Evolutionary conservation across 2,797 vertebrate genomes (phyloP).

Genomic region (Mycteria americana): DNA sequence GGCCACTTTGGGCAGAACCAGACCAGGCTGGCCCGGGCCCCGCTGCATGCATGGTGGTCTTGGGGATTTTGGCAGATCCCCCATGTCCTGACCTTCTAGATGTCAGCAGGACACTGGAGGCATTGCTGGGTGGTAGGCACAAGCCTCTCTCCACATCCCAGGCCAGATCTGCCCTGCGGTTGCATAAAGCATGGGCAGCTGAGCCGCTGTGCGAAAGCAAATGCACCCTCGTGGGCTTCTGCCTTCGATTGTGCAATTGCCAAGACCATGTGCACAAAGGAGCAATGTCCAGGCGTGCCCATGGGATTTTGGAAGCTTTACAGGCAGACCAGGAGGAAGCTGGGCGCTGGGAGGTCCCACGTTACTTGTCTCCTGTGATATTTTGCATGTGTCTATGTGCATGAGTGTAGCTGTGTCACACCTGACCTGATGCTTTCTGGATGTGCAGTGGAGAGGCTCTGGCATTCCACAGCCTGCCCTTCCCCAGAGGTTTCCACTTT

Average conservation of each 20-base stretch:
- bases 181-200: neutral
- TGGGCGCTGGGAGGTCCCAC: neutral
- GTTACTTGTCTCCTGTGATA: neutral
- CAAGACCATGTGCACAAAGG: fast-evolving
- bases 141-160: neutral
- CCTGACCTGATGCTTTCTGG: neutral
- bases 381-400: neutral
- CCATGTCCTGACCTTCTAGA: neutral
- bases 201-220: neutral
- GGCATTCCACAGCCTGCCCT: neutral
- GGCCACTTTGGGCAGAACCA: neutral
- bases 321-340: neutral
- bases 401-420: neutral
- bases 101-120: fast-evolving
- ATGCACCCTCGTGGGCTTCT: fast-evolving
- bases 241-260: neutral
- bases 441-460: neutral
- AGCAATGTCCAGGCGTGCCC: fast-evolving
- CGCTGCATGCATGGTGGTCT: neutral
- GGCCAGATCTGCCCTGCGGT: neutral
- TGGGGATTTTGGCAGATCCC: neutral
- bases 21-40: no score
- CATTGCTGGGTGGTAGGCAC: neutral
- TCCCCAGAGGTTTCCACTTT: neutral
- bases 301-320: neutral